Base-by-base conservation (phyloP, 2,888 invertebrate species). In the Dusona sp. region DNA sequence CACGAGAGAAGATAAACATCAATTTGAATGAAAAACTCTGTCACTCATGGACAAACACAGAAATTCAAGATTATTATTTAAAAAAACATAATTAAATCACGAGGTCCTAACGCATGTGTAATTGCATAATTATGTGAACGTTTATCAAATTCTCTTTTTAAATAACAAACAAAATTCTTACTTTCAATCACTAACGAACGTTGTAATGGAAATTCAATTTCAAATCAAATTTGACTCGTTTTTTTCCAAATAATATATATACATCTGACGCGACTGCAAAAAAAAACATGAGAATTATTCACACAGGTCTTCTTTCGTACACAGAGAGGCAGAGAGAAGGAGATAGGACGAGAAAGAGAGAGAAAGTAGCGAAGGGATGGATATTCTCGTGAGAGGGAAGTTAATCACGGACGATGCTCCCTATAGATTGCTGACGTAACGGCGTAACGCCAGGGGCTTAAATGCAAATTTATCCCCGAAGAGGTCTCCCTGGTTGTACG, bases 401-500 rank as follows among this genome's bases (percentile, higher is more conserved):
- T 83, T 85, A 85, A 85, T 85, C 85, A 85, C 82, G 82, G 79
- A 68, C 85, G 74, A 85, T 72, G 73, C 73, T 64, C 45, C 78
- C 78, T 57, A 57, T 72, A 85, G 82, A 85, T 85, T 85, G 68
- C 81, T 68, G 79, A 78, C 74, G 82, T 83, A 82, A 82, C 82
- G 82, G 81, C 65, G 72, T 64, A 67, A 72, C 65, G 81, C 77
- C 54, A 54, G 74, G 73, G 79, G 82, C 85, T 85, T 85, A 79
- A 82, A 85, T 85, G 85, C 82, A 85, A 85, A 85, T 85, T 85
- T 83, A 85, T 85, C 79, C 85, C 75, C 64, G 48, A 79, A 79
- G 85, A 83, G 82, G 51, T 61, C 29, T 61, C 81, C 54, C 61
- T 19, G 57, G 61, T 70, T 79, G 57, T 57, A 64, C 68, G 78